These are phyloP conservation scores for Mactromeris polynyma DNA, from an alignment of 2,888 invertebrate species.

Conservation along the genomic window DNA sequence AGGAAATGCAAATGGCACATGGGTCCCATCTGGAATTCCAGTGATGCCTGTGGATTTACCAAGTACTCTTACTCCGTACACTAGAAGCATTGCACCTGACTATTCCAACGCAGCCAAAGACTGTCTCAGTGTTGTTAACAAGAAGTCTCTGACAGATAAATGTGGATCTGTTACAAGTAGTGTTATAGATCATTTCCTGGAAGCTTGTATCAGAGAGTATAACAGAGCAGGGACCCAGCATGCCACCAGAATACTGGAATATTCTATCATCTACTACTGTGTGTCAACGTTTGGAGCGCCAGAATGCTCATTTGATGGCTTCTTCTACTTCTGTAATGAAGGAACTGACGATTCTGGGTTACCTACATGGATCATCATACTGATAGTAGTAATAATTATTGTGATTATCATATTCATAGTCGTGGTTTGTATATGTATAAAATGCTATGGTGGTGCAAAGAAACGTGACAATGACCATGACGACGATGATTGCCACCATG, in stretches of 20 bases:
- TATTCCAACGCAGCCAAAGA: conserved; percentile 46
- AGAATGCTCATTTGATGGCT: conserved; percentile 72
- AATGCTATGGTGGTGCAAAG: not conserved
- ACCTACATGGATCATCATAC: conserved; percentile 44
- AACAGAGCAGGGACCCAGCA: conserved; percentile 52
- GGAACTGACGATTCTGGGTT: conserved; percentile 20
- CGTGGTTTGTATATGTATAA: not conserved
- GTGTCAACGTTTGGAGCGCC: conserved; percentile 66
- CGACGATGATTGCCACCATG: not conserved
- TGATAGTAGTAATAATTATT: conserved; percentile 24
- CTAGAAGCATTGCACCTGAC: conserved; percentile 24
- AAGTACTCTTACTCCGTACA: conserved; percentile 33
- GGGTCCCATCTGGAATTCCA: conserved; percentile 73
- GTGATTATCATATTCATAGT: conserved; percentile 33
- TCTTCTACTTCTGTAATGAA: conserved; percentile 73
- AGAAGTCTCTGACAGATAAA: conserved; percentile 55
- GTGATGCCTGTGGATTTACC: conserved; percentile 60
- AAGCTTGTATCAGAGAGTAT: conserved; percentile 75
- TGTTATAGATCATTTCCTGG: conserved; percentile 70
- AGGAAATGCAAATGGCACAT: conserved; percentile 41
- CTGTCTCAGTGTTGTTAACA: conserved; percentile 56
- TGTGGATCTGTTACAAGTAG: conserved; percentile 60
- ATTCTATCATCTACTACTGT: conserved; percentile 73
- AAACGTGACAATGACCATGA: not conserved
- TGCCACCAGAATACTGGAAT: conserved; percentile 54